Base-by-base conservation (phyloP, 2,113 vertebrate species). In the Monopterus albus region DNA sequence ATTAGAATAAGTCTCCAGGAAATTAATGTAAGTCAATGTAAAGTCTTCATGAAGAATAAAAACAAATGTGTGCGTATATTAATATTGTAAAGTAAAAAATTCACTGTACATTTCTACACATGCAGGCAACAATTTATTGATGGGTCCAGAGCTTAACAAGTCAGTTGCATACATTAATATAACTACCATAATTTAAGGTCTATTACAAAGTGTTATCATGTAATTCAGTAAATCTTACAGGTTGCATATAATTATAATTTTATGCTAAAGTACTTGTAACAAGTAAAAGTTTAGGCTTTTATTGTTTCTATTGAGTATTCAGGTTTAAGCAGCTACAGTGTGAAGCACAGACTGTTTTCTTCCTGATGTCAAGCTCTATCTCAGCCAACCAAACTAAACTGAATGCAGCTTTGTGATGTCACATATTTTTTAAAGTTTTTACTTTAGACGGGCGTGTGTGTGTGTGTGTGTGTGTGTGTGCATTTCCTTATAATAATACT, bases 401-500 rank as follows among this genome's bases (percentile, higher is more conserved):
- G 15, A 46, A 14, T 67, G 51, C n/a, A 12, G 26, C 56, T 53
- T 33, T 38, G 23, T 57, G 18, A 23, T 18, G 43, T 10, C 28
- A 25, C 29, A 0, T 20, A 12, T 49, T 78, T 75, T 60, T 12
- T 26, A 21, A 59, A 25, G 0, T 36, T 64, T 43, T 2, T 26
- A 46, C 47, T 55, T 55, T 13, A 25, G 29, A 53, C 42, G 35
- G 20, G 51, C n/a, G n/a, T n/a, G 21, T 61, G 42, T 50, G 13
- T 7, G 28, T 28, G 17, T 33, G 65, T 46, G 47, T 38, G 72
- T 75, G 45, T 35, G 50, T 51, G 53, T 49, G 17, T 26, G 17
- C 1, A 15, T 64, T 76, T 49, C 52, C 14, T 77, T 63, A 57
- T 18, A 46, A 57, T 79, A 64, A 70, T 57, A 50, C 20, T 40